Evolutionary conservation across 1,140 invertebrate genomes (phyloP), one percentile per base, ranked within the genome.

Genomic region (Panagrolaimus sp.): DNA sequence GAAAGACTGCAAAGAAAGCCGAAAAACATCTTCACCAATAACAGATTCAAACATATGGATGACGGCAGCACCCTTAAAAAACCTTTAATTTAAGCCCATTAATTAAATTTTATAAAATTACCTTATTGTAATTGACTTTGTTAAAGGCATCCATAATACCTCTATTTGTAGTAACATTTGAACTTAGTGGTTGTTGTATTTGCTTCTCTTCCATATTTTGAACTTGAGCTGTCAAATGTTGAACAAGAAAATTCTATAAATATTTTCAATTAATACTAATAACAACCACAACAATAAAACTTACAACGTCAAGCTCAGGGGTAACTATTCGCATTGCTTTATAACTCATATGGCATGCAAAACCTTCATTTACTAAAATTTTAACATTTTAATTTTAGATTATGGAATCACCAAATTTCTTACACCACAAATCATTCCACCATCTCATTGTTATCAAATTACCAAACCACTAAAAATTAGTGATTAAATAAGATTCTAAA

Each of bases 381-480:
- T n/a, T n/a, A n/a, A n/a, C n/a, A n/a, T n/a, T n/a, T n/a, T n/a
- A n/a, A n/a, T n/a, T n/a, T n/a, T n/a, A n/a, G n/a, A n/a, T n/a
- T n/a, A n/a, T n/a, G n/a, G n/a, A n/a, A n/a, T n/a, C n/a, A n/a
- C n/a, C n/a, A 43, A 11, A 23, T n/a, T 23, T 38, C 31, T 38
- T 38, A 27, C 9, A 13, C 51, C 51, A 57, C 20, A 57, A 16
- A 13, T 57, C 51, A 42, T 46, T 68, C 16, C 57, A 68, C 42
- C 72, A 73, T 47, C 74, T 66, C 72, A 73, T 73, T 14, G 72
- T 73, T 25, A 73, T 72, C 51, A 73, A 66, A 44, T 73, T 71
- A 42, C 72, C 72, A 61, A 73, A 73, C 72, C 72, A 73, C 72
- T n/a, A n/a, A n/a, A n/a, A n/a, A n/a, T n/a, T n/a, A n/a, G n/a